Base-by-base conservation (phyloP, 2,113 vertebrate species). In the Mellivora capensis region DNA sequence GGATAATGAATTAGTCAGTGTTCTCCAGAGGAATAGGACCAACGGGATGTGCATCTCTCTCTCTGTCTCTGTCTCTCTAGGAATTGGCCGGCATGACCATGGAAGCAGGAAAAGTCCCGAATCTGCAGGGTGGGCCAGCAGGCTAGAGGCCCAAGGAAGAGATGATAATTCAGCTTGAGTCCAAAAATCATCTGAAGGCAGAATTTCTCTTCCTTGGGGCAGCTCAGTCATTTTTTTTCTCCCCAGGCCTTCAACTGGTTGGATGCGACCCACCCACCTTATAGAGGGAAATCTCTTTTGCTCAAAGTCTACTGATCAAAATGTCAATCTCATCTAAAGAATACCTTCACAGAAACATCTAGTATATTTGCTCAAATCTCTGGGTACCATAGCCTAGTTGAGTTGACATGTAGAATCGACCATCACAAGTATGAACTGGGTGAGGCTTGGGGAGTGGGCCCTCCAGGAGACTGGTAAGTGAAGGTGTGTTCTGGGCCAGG, bases 261-360 rank as follows among this genome's bases (percentile, higher is more conserved):
- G 5, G 39, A 25, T 34, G 54, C 1, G 23, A 12, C 52, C 12
- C 37, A 84, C 6, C 47, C 61, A 71, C 4, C 7, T 44, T 27
- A 25, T 61, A n/a, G 21, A 57, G 23, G 29, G 15, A 29, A 42
- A 86, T 39, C 13, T 61, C 20, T 42, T 86, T 86, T 79, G 59
- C 59, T 86, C 72, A 80, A 47, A 74, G 39, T 79, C 49, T 18
- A 69, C 31, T 79, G 8, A 49, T 79, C 37, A n/a, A 59, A 71
- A 86, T 47, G 52, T 31, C 79, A 44, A 61, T 80, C 34, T 44
- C 49, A 13, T 42, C 72, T 67, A 4, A 69, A 67, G 59, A 87
- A 87, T n/a, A 37, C 37, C 71, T 79, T 81, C 82, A 62, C n/a
- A 87, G 82, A 90, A 91, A 25, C 20, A 72, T 74, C 52, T 82